Conservation (phyloP, 1,140 invertebrate genomes). For the Hyphantria cunea region DNA sequence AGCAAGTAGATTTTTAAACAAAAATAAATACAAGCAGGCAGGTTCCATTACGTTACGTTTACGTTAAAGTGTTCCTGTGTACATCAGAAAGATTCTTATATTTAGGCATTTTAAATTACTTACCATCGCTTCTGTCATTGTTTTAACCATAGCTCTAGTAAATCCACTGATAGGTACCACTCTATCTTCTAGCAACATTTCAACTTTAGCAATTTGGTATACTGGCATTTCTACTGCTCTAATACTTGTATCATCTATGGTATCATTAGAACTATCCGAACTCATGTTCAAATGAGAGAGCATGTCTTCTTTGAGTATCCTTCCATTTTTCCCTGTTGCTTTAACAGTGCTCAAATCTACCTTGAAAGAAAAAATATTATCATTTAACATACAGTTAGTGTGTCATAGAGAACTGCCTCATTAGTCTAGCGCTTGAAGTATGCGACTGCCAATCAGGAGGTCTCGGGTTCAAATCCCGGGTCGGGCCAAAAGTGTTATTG, state of each 20-base stretch:
- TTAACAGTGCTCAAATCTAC: slow-evolving; percentile 89
- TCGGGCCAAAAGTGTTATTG: too few relatives aligned
- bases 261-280: slow-evolving; percentile 67
- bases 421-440: too few relatives aligned
- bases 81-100: too few relatives aligned
- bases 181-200: slow-evolving; percentile 68
- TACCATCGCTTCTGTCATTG: slow-evolving; percentile 95
- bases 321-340: slow-evolving; percentile 94
- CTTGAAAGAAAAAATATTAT: slow-evolving; percentile 63
- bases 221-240: slow-evolving; percentile 44
- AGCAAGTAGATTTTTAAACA: too few relatives aligned
- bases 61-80: too few relatives aligned
- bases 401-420: not conserved
- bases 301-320: slow-evolving; percentile 98
- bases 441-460: too few relatives aligned
- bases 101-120: slow-evolving; percentile 39
- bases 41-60: too few relatives aligned
- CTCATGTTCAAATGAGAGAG: slow-evolving; percentile 87
- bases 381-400: not conserved
- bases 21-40: too few relatives aligned
- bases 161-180: slow-evolving; percentile 86
- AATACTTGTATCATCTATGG: slow-evolving; percentile 42
- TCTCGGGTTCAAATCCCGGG: too few relatives aligned
- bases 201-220: slow-evolving; percentile 35
- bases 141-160: slow-evolving; percentile 96